Evolutionary conservation across 1,140 invertebrate genomes (phyloP), one percentile per base, ranked within the genome.

Genomic region (Alviniconcha marisindica): DNA sequence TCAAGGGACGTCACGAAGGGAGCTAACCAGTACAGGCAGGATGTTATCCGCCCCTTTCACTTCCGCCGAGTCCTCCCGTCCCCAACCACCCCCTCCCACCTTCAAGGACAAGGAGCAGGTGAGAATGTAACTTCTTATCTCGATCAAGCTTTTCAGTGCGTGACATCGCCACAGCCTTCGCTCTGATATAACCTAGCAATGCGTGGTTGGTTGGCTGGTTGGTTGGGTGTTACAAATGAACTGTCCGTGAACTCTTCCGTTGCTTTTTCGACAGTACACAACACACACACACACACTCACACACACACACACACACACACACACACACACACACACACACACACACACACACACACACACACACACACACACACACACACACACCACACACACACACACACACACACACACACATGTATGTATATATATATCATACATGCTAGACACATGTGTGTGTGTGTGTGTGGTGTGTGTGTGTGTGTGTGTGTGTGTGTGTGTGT

Each of bases 41-140:
- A 86, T 86, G 88, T 48, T 87, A 63, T 38, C 56, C 1, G 85
- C 84, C 28, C 86, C 85, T 18, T 86, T 88, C 66, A 54, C 5
- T 42, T 48, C 42, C 14, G 42, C 77, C 33, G 54, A 51, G 38
- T 5, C 81, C 54, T 84, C 85, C n/a, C 44, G 60, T 0, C 85
- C 84, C 15, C 88, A 85, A 66, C 85, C 88, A 28, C 69, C 79
- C 18, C 85, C 88, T 36, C 69, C 79, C 18, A 73, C 84, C 33
- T 87, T 85, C 69, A 71, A 82, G 21, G 44, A 66, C 15, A 85
- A 83, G 77, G 83, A 77, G 18, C 83, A 85, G 54, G 84, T 86
- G 77, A 83, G 66, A 77, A 42, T n/a, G 10, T 28, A 48, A 48
- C n/a, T 28, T 51, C 24, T 42, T 77, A 1, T 77, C 28, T 5